These are phyloP conservation scores for Cartodere bifasciata DNA, from an alignment of 2,888 invertebrate genomes.

Conservation along the genomic window DNA sequence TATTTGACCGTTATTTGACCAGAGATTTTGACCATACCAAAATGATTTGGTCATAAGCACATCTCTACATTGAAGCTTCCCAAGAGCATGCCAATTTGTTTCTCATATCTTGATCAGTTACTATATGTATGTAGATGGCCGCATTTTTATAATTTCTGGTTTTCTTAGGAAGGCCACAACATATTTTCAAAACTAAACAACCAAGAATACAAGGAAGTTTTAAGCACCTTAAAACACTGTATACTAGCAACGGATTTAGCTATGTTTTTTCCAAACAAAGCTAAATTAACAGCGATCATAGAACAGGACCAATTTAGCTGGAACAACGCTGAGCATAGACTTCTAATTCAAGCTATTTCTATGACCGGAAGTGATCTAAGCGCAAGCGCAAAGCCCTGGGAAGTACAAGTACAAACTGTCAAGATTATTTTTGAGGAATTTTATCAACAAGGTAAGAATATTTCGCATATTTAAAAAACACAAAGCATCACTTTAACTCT, in stretches of 20 bases:
- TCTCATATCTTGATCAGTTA: too few relatives aligned
- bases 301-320: constrained; percentile 49
- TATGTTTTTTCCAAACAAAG: constrained; percentile 65
- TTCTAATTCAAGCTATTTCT: constrained; percentile 58
- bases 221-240: constrained; percentile 65
- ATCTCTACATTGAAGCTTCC: too few relatives aligned
- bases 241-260: constrained; percentile 78
- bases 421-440: constrained; percentile 66
- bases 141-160: constrained; percentile 9
- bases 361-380: constrained; percentile 80
- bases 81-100: too few relatives aligned
- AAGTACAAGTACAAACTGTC: constrained; percentile 66
- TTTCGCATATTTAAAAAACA: too few relatives aligned
- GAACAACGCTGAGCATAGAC: constrained; percentile 51
- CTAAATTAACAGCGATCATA: constrained; percentile 43
- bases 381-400: constrained; percentile 77
- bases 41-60: too few relatives aligned
- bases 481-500: too few relatives aligned
- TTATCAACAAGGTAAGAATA: constrained; percentile 57
- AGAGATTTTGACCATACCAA: too few relatives aligned
- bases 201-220: constrained; percentile 62
- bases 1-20: too few relatives aligned
- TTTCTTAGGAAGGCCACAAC: constrained; percentile 67
- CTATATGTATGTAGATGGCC: too few relatives aligned
- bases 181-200: constrained; percentile 62